A percentile compares a stretch with the other conserved stretches of the same genome.
These are phyloP conservation scores for Leiothrix lutea DNA, from an alignment of 2,113 vertebrate species.

Conservation along the genomic window DNA sequence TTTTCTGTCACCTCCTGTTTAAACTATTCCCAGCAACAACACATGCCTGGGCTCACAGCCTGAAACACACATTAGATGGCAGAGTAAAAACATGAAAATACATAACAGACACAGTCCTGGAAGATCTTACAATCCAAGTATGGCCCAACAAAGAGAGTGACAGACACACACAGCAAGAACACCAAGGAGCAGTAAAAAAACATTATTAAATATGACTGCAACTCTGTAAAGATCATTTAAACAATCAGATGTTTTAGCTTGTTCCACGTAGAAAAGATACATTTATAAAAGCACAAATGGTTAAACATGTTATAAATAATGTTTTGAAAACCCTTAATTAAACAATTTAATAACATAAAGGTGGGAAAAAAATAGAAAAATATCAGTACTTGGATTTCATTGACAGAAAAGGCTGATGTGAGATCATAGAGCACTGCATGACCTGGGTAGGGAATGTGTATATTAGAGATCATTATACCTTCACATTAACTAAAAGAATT, in stretches of 20 bases:
- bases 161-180: background rate
- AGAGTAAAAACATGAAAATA: background rate
- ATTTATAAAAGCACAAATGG: background rate
- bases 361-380: background rate
- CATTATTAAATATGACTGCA: background rate
- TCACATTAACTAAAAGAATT: constrained; percentile 8
- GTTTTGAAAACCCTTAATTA: background rate
- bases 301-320: background rate
- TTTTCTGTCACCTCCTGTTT: background rate
- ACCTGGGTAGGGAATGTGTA: background rate
- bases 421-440: background rate
- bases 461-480: background rate
- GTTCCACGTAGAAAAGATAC: background rate
- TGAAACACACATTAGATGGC: background rate
- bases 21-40: background rate
- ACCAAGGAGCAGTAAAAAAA: background rate
- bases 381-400: background rate
- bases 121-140: background rate
- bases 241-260: background rate
- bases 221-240: background rate
- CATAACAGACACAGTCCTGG: background rate
- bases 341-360: background rate
- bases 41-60: fast-evolving
- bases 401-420: background rate
- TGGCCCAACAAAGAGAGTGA: background rate